These are phyloP conservation scores for Spilogale gracilis DNA, from an alignment of 2,113 vertebrate species.

Conservation along the genomic window DNA sequence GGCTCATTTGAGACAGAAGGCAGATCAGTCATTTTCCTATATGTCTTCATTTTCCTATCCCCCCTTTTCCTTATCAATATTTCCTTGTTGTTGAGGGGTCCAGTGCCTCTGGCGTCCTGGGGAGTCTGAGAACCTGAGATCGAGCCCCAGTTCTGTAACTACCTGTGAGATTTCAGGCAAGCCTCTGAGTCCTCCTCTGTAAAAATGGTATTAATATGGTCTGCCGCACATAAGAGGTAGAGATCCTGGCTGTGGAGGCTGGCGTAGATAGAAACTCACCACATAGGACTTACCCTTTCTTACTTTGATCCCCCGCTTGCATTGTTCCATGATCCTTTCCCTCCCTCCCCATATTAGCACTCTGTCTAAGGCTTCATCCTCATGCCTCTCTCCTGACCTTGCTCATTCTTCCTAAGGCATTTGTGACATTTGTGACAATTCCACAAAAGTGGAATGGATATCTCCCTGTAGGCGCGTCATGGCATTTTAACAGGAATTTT, in stretches of 20 bases:
- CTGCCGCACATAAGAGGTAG: neutral
- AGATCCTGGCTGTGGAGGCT: neutral
- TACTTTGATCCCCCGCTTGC: fast-evolving
- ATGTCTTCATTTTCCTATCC: neutral
- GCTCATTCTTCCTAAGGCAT: neutral
- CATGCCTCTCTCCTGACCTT: neutral
- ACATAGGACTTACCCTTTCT: neutral
- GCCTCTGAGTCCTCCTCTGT: neutral
- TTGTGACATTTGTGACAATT: neutral
- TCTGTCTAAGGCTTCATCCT: neutral
- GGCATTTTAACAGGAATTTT: constrained; percentile 2
- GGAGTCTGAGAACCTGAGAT: neutral
- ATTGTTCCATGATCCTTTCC: neutral
- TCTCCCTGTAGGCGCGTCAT: neutral
- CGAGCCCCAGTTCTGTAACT: neutral
- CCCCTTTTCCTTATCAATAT: neutral
- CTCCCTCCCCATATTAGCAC: neutral
- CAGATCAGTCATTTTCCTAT: neutral
- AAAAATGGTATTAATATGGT: neutral
- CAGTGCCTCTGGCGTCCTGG: neutral
- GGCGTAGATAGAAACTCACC: neutral
- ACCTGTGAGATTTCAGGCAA: neutral
- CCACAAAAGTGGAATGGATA: neutral
- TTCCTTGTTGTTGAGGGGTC: neutral
- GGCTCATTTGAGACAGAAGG: neutral